Conservation (phyloP, 2,113 vertebrate genomes). For the Edolisoma coerulescens region DNA sequence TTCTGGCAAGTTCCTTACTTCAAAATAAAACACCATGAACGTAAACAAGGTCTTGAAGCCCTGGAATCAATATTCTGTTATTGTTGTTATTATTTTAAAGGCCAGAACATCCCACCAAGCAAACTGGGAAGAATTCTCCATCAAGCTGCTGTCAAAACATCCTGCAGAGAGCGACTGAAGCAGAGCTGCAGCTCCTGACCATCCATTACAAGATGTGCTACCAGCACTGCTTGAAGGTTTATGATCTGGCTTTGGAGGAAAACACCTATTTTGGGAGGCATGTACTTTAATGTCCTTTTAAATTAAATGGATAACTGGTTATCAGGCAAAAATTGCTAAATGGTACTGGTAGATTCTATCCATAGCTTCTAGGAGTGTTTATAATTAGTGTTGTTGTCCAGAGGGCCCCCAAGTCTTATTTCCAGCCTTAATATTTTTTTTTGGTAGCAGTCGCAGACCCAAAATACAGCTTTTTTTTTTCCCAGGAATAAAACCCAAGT, state of each 20-base stretch:
- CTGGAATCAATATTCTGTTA: not conserved
- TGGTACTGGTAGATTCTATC: not conserved
- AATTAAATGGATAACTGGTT: not conserved
- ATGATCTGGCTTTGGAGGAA: constrained; percentile 33
- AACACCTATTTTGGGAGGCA: constrained; percentile 9
- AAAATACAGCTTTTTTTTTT: not conserved
- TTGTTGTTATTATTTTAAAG: constrained; percentile 40
- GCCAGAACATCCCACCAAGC: not conserved
- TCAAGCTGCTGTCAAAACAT: not conserved
- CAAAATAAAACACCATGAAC: not conserved
- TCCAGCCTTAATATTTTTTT: not conserved
- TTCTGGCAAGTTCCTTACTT: not conserved
- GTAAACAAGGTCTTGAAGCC: not conserved
- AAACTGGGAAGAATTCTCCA: not conserved
- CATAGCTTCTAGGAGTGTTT: not conserved
- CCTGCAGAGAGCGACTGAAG: constrained; percentile 50
- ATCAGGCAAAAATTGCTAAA: not conserved
- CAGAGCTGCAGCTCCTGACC: constrained; percentile 65
- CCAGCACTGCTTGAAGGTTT: constrained; percentile 54
- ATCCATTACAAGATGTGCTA: constrained; percentile 56
- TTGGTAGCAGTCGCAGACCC: not conserved
- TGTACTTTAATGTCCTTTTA: not conserved
- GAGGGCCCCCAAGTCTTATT: not conserved
- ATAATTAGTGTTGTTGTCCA: not conserved
- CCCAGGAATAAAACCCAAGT: not conserved